Percentiles rank a stretch among this genome's conserved stretches.
Evolutionary conservation across 2,113 vertebrate species (phyloP).

Genomic region (Poeciliopsis occidentalis): DNA sequence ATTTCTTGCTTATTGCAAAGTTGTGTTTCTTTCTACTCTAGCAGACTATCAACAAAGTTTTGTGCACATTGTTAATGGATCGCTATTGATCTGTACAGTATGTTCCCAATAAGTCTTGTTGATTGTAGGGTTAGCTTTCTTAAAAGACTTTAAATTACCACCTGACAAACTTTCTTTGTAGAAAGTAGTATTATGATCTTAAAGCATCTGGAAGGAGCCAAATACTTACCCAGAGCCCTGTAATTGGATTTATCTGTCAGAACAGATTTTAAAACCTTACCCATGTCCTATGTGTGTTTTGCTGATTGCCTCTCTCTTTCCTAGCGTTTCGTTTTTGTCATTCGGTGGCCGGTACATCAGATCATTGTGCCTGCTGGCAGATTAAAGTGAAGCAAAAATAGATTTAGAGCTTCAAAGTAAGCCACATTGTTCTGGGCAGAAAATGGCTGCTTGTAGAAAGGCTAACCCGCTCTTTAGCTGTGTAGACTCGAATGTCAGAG

Average conservation of each 20-base stretch:
- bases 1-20: too few relatives aligned
- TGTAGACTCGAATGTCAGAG: slow-evolving; percentile 33
- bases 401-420: background rate
- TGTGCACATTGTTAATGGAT: too few relatives aligned
- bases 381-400: background rate
- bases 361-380: background rate
- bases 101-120: too few relatives aligned
- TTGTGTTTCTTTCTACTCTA: too few relatives aligned
- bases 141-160: background rate
- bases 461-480: slow-evolving; percentile 30
- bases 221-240: background rate
- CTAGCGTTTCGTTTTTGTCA: background rate
- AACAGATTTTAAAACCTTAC: background rate
- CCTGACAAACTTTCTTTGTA: background rate
- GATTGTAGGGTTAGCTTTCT: background rate
- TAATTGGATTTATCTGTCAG: background rate
- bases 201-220: background rate
- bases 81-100: too few relatives aligned
- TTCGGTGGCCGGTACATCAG: background rate
- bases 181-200: background rate
- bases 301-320: background rate
- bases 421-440: slow-evolving; percentile 3
- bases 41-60: too few relatives aligned
- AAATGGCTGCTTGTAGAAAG: slow-evolving; percentile 25
- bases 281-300: background rate